Percentiles rank a stretch among this genome's conserved stretches.
Conservation (phyloP, 2,113 vertebrate genomes). For the Poeciliopsis turrubarensis region DNA sequence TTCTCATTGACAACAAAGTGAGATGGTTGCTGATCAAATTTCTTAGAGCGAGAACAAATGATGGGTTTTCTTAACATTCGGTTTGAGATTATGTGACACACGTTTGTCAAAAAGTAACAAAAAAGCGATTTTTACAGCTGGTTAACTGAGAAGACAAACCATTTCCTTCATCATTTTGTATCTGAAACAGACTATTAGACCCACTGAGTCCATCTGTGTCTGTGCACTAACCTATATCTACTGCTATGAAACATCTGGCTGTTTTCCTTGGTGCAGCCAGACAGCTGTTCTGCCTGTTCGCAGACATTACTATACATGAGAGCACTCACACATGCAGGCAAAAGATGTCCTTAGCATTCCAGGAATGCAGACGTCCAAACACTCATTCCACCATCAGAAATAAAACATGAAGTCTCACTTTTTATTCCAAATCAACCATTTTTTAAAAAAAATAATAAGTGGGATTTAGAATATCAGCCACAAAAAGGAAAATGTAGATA, state of each 20-base stretch:
- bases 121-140: neutral
- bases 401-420: conserved; percentile 43
- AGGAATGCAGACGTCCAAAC: conserved; percentile 13
- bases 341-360: conserved; percentile 1
- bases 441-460: neutral
- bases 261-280: conserved; percentile 11
- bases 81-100: neutral
- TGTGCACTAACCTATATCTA: neutral
- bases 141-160: neutral
- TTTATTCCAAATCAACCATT: neutral
- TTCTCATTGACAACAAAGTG: conserved; percentile 1
- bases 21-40: neutral
- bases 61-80: neutral
- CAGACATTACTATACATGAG: conserved; percentile 1
- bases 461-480: neutral
- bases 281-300: conserved; percentile 29
- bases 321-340: conserved; percentile 4
- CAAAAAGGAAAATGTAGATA: neutral
- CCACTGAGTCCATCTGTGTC: conserved; percentile 6
- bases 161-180: neutral
- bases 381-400: conserved; percentile 22
- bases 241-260: conserved; percentile 43
- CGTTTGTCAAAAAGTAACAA: conserved; percentile 4
- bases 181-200: conserved; percentile 10
- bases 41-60: neutral